Percentiles rank a stretch among this genome's conserved stretches.
Conservation (phyloP, 2,113 vertebrate genomes). For the Orcinus orca region DNA sequence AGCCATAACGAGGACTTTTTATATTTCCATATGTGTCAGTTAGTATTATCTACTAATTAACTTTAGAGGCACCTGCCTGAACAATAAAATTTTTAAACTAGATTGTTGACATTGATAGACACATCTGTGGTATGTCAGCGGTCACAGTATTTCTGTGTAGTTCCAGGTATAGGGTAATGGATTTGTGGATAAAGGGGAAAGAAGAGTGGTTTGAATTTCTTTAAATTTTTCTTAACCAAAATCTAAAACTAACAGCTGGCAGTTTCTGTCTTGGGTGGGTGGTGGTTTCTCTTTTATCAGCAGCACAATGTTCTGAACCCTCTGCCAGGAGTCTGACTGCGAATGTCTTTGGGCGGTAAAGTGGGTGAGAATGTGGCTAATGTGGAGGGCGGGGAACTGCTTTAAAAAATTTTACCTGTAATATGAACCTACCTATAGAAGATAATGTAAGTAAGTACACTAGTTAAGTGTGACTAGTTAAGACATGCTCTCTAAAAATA, state of each 20-base stretch:
- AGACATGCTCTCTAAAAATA: not conserved
- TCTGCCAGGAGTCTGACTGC: constrained; percentile 48
- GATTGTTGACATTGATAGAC: not conserved
- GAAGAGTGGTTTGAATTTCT: constrained; percentile 43
- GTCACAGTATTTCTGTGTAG: not conserved
- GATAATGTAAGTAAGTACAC: not conserved
- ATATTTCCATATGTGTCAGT: not conserved
- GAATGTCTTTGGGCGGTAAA: not conserved
- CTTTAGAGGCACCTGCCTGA: not conserved
- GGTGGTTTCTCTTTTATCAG: constrained; percentile 53
- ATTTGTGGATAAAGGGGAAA: not conserved
- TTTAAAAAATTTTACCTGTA: not conserved
- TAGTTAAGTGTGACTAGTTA: not conserved
- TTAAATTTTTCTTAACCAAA: constrained; percentile 48
- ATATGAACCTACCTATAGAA: not conserved
- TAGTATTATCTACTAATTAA: not conserved
- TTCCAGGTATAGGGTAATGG: not conserved
- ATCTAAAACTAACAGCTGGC: constrained; percentile 57
- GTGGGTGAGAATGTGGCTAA: constrained; percentile 20
- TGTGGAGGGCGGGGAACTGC: not conserved
- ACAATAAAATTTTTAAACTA: not conserved
- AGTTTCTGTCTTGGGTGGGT: constrained; percentile 49
- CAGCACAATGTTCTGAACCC: constrained; percentile 52
- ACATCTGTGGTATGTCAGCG: not conserved
- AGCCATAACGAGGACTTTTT: not conserved